Evolutionary conservation across 2,113 vertebrate genomes (phyloP).

Genomic region (Sinocyclocheilus rhinocerous): DNA sequence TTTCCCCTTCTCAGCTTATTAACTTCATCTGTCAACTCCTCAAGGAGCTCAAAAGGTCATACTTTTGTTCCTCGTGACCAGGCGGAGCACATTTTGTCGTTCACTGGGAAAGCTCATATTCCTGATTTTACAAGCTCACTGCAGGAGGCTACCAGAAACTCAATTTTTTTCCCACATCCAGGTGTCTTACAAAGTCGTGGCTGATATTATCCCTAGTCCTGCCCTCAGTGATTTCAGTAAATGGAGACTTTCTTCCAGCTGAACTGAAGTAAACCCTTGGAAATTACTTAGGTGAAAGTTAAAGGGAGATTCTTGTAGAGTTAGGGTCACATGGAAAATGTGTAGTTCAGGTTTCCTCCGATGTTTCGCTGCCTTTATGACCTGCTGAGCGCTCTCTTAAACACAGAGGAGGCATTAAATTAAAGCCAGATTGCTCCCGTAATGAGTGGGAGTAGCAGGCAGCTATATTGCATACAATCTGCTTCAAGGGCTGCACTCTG

Average conservation of each 20-base stretch:
- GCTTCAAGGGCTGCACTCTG: background rate
- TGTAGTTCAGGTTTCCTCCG: slow-evolving; percentile 70
- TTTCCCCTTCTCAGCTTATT: slow-evolving; percentile 37
- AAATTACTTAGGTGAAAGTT: slow-evolving; percentile 67
- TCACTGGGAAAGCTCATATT: slow-evolving; percentile 30
- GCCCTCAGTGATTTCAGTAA: background rate
- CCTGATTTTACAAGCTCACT: slow-evolving; percentile 9
- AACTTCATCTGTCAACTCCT: slow-evolving; percentile 24
- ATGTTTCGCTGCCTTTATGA: slow-evolving; percentile 52
- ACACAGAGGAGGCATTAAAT: slow-evolving; percentile 67
- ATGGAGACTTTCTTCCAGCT: slow-evolving; percentile 39
- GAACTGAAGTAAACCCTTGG: slow-evolving; percentile 37
- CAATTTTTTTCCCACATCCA: background rate
- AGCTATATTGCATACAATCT: slow-evolving; percentile 13
- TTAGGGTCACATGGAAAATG: slow-evolving; percentile 66
- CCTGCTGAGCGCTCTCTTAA: slow-evolving; percentile 58
- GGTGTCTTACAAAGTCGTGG: background rate
- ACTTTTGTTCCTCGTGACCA: slow-evolving; percentile 17
- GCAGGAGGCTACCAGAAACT: slow-evolving; percentile 21
- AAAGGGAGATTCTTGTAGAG: slow-evolving; percentile 63
- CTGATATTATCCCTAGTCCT: background rate
- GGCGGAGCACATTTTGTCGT: background rate
- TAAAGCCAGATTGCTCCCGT: slow-evolving; percentile 63
- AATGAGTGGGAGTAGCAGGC: slow-evolving; percentile 40
- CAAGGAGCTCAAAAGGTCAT: slow-evolving; percentile 19